Percentiles rank a stretch among this genome's conserved stretches.
These are phyloP conservation scores for Harmothoe impar DNA, from an alignment of 2,888 invertebrate species.

Conservation along the genomic window DNA sequence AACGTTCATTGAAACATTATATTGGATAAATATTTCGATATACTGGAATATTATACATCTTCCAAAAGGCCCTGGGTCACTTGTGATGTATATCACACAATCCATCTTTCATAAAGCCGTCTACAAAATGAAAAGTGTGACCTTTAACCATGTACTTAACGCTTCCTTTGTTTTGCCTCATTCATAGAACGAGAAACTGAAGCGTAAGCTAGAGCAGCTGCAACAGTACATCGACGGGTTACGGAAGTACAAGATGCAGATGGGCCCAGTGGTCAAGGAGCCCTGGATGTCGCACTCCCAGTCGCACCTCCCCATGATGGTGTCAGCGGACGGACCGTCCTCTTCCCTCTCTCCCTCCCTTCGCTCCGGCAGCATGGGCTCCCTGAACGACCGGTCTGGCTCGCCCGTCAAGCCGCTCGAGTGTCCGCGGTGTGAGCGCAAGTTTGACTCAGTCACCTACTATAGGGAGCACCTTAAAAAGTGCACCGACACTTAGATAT, in stretches of 20 bases:
- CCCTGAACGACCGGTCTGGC: neutral
- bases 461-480: neutral
- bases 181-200: too few species aligned
- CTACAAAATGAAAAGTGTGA: too few species aligned
- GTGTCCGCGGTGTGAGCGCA: neutral
- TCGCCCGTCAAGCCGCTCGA: neutral
- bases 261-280: neutral
- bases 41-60: too few species aligned
- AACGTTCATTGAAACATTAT: too few species aligned
- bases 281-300: neutral
- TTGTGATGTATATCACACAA: too few species aligned
- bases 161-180: too few species aligned
- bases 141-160: too few species aligned
- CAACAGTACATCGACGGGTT: too few species aligned
- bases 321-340: neutral
- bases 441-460: neutral
- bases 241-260: neutral
- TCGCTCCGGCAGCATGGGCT: neutral
- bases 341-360: neutral
- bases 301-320: neutral
- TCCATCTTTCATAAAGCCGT: too few species aligned
- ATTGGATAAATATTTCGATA: too few species aligned
- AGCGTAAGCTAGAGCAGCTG: too few species aligned
- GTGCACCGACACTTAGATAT: neutral
- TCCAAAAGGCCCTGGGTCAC: too few species aligned